These are phyloP conservation scores for Epirrita christyi DNA, from an alignment of 2,888 invertebrate species.

Conservation along the genomic window DNA sequence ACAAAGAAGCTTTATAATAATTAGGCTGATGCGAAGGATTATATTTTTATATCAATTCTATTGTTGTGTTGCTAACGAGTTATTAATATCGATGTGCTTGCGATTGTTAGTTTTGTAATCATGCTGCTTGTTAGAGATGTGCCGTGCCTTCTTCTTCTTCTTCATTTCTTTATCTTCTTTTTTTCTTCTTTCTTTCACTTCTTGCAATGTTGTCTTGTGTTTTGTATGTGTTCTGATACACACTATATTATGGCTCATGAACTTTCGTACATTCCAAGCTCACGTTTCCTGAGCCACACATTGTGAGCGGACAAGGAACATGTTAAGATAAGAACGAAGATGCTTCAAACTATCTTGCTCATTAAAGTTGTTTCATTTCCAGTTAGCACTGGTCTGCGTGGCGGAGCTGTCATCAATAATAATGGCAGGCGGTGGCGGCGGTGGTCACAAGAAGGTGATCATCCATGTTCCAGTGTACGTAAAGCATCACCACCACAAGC, in stretches of 20 bases:
- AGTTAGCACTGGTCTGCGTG: conserved; percentile 70
- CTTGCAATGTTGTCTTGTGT: too few relatives aligned
- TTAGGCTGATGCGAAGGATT: conserved; percentile 30
- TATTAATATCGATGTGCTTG: conserved; percentile 28
- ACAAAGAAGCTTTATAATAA: conserved; percentile 17
- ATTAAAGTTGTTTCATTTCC: conserved; percentile 45
- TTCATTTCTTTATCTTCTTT: too few relatives aligned
- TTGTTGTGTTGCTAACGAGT: conserved; percentile 34
- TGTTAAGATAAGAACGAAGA: too few relatives aligned
- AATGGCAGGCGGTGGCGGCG: conserved; percentile 77
- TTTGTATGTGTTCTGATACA: too few relatives aligned
- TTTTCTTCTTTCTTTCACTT: too few relatives aligned
- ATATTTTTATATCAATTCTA: conserved; percentile 26
- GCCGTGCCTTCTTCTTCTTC: too few relatives aligned
- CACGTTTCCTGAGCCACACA: too few relatives aligned
- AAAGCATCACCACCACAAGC: conserved; percentile 91
- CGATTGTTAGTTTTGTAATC: conserved; percentile 22
- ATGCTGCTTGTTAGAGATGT: background rate
- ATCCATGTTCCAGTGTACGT: conserved; percentile 92
- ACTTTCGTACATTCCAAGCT: too few relatives aligned
- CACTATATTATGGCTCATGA: too few relatives aligned
- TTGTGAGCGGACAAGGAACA: too few relatives aligned
- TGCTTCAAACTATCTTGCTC: background rate
- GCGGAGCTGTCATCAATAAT: conserved; percentile 65
- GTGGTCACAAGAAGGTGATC: conserved; percentile 88